A percentile compares a stretch with the other conserved stretches of the same genome.
Conservation (phyloP, 2,113 vertebrate species). For the Panthera tigris region DNA sequence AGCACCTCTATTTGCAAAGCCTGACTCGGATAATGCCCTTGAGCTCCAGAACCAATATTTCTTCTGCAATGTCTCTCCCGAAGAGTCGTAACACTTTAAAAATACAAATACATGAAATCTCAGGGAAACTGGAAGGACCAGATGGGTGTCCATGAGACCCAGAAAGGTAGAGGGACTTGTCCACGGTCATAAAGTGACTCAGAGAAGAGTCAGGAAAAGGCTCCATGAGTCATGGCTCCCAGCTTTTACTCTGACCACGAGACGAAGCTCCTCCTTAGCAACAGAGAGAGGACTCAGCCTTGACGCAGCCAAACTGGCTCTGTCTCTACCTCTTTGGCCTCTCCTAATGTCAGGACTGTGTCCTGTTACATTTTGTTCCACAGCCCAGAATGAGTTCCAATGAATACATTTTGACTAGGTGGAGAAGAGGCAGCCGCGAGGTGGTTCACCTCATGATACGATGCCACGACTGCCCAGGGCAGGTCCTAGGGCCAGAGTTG, state of each 20-base stretch:
- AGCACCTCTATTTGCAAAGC: neutral
- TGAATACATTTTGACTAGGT: neutral
- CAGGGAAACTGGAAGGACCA: neutral
- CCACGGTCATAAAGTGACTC: slow-evolving; percentile 64
- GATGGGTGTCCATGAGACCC: neutral
- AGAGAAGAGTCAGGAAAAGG: slow-evolving; percentile 19
- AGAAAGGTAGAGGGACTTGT: slow-evolving; percentile 30
- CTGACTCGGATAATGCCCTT: neutral
- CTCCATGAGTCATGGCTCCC: slow-evolving; percentile 44
- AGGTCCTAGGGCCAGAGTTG: neutral
- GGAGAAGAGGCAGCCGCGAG: neutral
- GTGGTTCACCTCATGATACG: neutral
- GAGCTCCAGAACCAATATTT: neutral
- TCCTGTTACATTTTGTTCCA: slow-evolving; percentile 63
- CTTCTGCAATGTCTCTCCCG: neutral
- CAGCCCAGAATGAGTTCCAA: slow-evolving; percentile 29
- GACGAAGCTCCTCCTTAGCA: slow-evolving; percentile 60
- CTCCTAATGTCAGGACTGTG: neutral
- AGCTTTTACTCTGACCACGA: slow-evolving; percentile 41
- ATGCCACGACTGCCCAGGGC: rapidly evolving
- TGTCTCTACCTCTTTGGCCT: slow-evolving; percentile 1
- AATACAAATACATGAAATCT: neutral
- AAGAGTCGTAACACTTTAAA: neutral
- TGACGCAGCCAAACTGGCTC: neutral
- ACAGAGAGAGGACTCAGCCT: neutral